phyloP scores from a whole-genome alignment of 92 coral and sea anemone species.

The Paragorgia papillata region DNA sequence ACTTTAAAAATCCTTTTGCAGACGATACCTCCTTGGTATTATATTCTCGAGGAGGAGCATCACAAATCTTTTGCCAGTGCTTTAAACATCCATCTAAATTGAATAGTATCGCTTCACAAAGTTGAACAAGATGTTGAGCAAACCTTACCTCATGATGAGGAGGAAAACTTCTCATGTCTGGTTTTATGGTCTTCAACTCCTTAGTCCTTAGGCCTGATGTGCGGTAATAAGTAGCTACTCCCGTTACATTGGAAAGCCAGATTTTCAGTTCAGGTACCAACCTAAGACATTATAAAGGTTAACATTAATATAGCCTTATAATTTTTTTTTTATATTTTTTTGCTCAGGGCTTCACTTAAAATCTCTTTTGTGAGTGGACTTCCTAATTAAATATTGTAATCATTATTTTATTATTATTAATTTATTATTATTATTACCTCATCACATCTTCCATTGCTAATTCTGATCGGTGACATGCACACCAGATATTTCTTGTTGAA shows the following conservation, averaged over 20 bases:
- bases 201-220: slow-evolving; percentile 14
- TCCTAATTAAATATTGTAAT: too few relatives aligned
- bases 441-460: slow-evolving; percentile 24
- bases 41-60: background rate
- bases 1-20: background rate
- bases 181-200: slow-evolving; percentile 3
- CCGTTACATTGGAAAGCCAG: slow-evolving; percentile 2
- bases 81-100: too few relatives aligned
- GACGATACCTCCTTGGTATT: background rate
- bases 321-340: too few relatives aligned
- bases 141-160: slow-evolving; percentile 7
- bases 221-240: background rate
- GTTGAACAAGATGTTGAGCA: too few relatives aligned
- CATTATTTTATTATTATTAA: too few relatives aligned
- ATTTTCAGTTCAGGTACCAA: too few relatives aligned
- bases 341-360: too few relatives aligned
- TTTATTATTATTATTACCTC: background rate
- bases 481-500: slow-evolving; percentile 8
- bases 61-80: background rate
- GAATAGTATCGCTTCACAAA: too few relatives aligned
- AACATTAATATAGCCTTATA: too few relatives aligned
- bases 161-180: slow-evolving; percentile 2
- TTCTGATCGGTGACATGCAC: slow-evolving; percentile 26
- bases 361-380: too few relatives aligned
- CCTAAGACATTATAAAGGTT: too few relatives aligned